Evolutionary conservation across 2,113 vertebrate species (phyloP), one percentile per base, ranked within the genome.

Genomic region (Bos javanicus): DNA sequence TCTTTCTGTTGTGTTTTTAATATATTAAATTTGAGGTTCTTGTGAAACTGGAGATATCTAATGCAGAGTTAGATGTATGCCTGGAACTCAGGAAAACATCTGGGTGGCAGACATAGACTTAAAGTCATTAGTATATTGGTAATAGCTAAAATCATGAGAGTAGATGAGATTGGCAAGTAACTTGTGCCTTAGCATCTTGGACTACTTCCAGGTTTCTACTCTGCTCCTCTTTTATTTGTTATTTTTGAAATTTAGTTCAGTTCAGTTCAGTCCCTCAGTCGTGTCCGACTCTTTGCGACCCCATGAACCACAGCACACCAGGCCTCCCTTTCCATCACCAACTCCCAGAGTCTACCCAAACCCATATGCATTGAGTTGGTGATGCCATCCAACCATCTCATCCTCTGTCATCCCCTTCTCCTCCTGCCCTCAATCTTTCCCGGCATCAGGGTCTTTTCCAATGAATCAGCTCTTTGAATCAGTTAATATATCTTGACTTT

Each of bases 401-500:
- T 60, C 59, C 59, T 60, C 57, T 28, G 57, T 60, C 25, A 0
- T 28, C 5, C 57, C 11, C 11, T 60, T 60, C 57, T 59, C 23
- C 57, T 59, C 54, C 19, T 28, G 25, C 57, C 25, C 26, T 2
- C 57, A 28, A 28, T 60, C 57, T 13, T 13, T 60, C 57, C 57
- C 25, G 28, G 57, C 57, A 60, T 60, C 57, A 60, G 57, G 2
- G 25, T 28, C 25, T 60, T 60, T 59, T 5, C 57, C 4, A 26
- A 26, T 26, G 10, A 59, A 5, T 59, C 57, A 59, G 57, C 57
- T 59, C 57, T 26, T 59, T 11, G 23, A 4, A 59, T 62, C 28
- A 62, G 59, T 76, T 67, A 56, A 30, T 83, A 23, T 74, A 67
- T 86, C 54, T 85, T 92, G 54, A 78, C 90, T 95, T 92, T 80